Evolutionary conservation across 1,140 invertebrate species (phyloP), one percentile per base, ranked within the genome.

Genomic region (Zaprionus ornatus): DNA sequence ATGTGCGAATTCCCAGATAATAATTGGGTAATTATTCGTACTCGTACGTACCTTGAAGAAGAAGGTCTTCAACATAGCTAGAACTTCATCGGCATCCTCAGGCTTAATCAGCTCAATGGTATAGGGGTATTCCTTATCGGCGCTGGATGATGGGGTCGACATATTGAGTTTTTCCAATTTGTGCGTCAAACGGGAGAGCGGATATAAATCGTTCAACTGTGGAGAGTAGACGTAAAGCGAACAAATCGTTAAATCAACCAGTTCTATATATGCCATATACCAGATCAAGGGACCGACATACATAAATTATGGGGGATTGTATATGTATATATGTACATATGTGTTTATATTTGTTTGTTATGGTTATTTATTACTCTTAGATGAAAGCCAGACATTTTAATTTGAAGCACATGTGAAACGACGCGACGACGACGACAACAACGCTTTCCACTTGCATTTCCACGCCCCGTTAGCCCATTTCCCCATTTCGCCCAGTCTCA

Each of bases 1-100:
- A 54, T 25, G 45, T 21, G 45, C 13, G 48, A 17, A 1, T 45
- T 27, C 40, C 40, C 40, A 45, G 40, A 17, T 45, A 45, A 3
- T 9, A 17, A 17, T 17, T 45, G n/a, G 40, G 40, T 45, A 48
- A 29, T 13, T 50, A 55, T 3, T 13, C 25, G 52, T 25, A 35
- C 12, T 6, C 37, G 10, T 6, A 42, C 55, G 65, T 79, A 92
- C 91, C 79, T 92, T 92, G 19, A 92, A 92, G 57, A 92, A 92
- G 86, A 95, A 95, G 23, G 52, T 80, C 74, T 87, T 92, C 9
- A 92, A 80, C 79, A 92, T 87, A 27, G 61, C 27, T 5, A 92
- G 64, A 13, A 92, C 79, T 6, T 69, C 85, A 2, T 74, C 80
- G 0, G 60, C 50, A 32, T 92, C 91, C 37, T 91, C 78, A 2